Evolutionary conservation across 1,140 invertebrate genomes (phyloP).

Genomic region (Penaeus japonicus): DNA sequence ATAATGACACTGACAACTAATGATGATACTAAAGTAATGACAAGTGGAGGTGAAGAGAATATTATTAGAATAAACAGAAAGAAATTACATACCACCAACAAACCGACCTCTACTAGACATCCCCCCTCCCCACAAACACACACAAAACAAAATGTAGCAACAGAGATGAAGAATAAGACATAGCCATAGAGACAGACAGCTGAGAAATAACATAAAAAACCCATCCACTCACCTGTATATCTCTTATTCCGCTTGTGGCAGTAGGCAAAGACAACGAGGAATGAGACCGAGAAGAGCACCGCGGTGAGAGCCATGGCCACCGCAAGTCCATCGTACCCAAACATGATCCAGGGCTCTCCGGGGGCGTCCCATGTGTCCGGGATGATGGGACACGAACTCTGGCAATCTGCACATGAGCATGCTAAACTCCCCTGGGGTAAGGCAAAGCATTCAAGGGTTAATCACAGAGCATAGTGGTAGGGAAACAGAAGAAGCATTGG

Average conservation of each 20-base stretch:
- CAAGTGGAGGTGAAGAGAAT: neutral
- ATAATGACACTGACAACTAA: too few species aligned
- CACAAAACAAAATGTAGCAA: neutral
- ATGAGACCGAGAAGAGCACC: conserved; percentile 54
- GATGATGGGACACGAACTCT: conserved; percentile 53
- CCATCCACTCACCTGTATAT: conserved; percentile 52
- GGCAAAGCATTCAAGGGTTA: neutral
- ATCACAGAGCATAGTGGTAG: neutral
- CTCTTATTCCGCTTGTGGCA: conserved; percentile 59
- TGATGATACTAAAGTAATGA: neutral
- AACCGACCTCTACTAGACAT: neutral
- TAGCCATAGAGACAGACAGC: neutral
- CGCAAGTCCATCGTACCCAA: conserved; percentile 58
- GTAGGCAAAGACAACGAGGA: conserved; percentile 58
- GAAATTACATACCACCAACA: neutral
- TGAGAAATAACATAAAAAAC: neutral
- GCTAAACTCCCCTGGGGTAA: conserved; percentile 45
- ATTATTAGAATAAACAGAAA: neutral
- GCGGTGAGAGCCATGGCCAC: conserved; percentile 59
- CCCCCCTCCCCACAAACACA: neutral
- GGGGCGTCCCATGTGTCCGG: conserved; percentile 57
- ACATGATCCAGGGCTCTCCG: conserved; percentile 58
- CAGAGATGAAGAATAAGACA: neutral
- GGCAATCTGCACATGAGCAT: conserved; percentile 58
- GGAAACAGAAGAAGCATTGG: neutral